Percentiles rank a stretch among this genome's conserved stretches.
These are phyloP conservation scores for Anorthoa munda DNA, from an alignment of 2,888 invertebrate genomes.

Conservation along the genomic window DNA sequence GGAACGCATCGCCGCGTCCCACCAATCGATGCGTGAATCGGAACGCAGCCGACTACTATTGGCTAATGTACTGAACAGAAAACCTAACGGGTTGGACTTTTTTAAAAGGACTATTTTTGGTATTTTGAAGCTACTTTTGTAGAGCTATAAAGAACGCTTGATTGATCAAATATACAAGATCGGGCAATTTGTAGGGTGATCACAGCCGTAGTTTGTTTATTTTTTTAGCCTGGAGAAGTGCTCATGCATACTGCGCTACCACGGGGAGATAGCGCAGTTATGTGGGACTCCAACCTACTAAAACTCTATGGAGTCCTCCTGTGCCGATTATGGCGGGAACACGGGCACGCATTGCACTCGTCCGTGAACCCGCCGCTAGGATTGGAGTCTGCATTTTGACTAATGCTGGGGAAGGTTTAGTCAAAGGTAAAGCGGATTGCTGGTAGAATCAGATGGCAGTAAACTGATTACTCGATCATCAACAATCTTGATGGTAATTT, in stretches of 20 bases:
- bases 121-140: not conserved
- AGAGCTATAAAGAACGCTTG: not conserved
- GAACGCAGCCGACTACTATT: slow-evolving; percentile 58
- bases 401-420: slow-evolving; percentile 7
- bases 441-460: too few relatives aligned
- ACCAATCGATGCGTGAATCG: slow-evolving; percentile 62
- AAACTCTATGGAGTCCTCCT: too few relatives aligned
- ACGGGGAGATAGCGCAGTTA: too few relatives aligned
- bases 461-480: not conserved
- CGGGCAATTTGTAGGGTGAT: not conserved
- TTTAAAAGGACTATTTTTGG: slow-evolving; percentile 46
- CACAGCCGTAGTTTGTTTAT: not conserved
- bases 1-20: slow-evolving; percentile 60
- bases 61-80: slow-evolving; percentile 66
- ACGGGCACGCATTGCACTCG: too few relatives aligned
- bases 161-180: not conserved
- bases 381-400: not conserved
- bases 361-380: too few relatives aligned
- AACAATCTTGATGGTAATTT: not conserved
- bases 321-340: too few relatives aligned
- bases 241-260: too few relatives aligned
- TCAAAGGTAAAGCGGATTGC: not conserved
- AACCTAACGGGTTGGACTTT: slow-evolving; percentile 57
- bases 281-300: too few relatives aligned
- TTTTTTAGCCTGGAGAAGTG: too few relatives aligned